These are phyloP conservation scores for Eucera pruinosa DNA, from an alignment of 2,888 invertebrate genomes.

Conservation along the genomic window DNA sequence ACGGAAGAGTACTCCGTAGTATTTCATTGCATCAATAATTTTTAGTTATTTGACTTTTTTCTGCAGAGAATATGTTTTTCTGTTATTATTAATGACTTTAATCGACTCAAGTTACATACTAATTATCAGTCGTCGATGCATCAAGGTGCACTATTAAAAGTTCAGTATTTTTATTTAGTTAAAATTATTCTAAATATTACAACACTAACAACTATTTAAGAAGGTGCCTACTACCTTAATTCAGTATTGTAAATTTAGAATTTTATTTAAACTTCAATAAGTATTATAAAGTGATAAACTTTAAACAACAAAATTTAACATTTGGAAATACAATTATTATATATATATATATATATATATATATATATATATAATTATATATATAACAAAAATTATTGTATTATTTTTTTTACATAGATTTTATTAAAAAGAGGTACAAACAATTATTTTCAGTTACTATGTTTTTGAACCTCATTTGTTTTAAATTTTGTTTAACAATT, in stretches of 20 bases:
- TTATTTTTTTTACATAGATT: not conserved
- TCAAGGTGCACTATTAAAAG: not conserved
- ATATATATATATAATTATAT: too few relatives aligned
- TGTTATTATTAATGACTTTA: conserved; percentile 8
- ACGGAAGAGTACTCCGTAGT: conserved; percentile 72
- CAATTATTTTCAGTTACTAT: conserved; percentile 1
- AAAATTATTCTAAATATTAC: too few relatives aligned
- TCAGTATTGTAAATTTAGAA: not conserved
- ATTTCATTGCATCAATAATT: conserved; percentile 23
- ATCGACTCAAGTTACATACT: not conserved
- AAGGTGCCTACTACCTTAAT: conserved; percentile 1
- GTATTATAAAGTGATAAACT: not conserved
- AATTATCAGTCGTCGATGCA: not conserved
- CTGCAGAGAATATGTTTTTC: conserved; percentile 16
- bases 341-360: too few relatives aligned
- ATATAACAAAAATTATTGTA: conserved; percentile 1
- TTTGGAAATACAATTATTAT: too few relatives aligned
- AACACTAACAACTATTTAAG: too few relatives aligned
- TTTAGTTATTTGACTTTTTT: not conserved
- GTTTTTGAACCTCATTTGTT: conserved; percentile 6
- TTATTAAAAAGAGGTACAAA: not conserved
- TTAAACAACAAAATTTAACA: not conserved
- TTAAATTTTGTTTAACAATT: not conserved
- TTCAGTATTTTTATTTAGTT: too few relatives aligned
- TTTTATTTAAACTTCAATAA: not conserved